phyloP scores from a whole-genome alignment of 2,113 vertebrate genomes.

The Natator depressus region DNA sequence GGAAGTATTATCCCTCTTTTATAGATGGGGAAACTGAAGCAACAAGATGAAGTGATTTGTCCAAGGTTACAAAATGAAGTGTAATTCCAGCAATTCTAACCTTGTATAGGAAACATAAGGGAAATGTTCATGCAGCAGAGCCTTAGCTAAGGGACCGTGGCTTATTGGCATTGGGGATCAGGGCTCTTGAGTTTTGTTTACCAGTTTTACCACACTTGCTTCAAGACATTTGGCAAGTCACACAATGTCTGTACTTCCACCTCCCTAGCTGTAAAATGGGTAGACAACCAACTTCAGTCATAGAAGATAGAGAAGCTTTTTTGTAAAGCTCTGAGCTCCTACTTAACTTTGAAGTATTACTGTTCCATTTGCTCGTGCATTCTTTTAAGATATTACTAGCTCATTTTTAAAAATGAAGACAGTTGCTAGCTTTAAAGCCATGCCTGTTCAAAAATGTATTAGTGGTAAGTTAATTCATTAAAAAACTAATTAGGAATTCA shows the following conservation, averaged over 20 bases:
- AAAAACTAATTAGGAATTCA: conserved; percentile 70
- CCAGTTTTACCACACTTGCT: neutral
- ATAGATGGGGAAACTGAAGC: neutral
- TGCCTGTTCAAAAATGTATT: conserved; percentile 12
- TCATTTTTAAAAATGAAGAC: conserved; percentile 41
- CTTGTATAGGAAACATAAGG: neutral
- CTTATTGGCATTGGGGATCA: neutral
- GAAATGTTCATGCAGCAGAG: neutral
- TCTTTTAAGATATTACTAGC: neutral
- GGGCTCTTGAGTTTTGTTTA: neutral
- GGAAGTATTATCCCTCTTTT: neutral
- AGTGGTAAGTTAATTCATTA: conserved; percentile 51
- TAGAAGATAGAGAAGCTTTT: neutral
- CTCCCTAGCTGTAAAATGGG: neutral
- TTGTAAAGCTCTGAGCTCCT: neutral
- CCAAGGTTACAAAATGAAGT: neutral
- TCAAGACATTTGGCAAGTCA: neutral
- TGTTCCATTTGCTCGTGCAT: neutral
- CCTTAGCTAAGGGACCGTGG: neutral
- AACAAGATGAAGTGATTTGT: neutral
- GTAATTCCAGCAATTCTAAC: neutral
- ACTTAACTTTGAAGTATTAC: neutral
- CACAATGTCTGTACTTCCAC: neutral
- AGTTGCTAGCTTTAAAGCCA: conserved; percentile 18
- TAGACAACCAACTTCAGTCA: neutral